Percentiles rank a stretch among this genome's conserved stretches.
These are phyloP conservation scores for Mormyrus proboscirostris DNA, from an alignment of 2,797 vertebrate genomes.

Conservation along the genomic window DNA sequence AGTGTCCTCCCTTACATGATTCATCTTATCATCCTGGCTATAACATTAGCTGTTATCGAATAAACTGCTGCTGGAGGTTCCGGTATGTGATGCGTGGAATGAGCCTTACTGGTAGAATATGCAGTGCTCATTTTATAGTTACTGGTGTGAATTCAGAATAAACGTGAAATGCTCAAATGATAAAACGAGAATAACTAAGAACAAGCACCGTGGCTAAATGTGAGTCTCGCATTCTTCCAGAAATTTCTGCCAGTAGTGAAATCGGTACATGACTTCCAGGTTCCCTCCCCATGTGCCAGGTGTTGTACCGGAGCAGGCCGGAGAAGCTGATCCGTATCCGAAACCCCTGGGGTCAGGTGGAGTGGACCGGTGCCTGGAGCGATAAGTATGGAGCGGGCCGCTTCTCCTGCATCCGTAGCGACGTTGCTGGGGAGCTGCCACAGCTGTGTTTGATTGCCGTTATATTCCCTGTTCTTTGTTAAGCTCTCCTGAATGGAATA, in stretches of 20 bases:
- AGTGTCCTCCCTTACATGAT: neutral
- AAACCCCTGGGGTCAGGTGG: conserved; percentile 87
- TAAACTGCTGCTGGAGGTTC: neutral
- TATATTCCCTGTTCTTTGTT: neutral
- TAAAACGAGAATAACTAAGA: neutral
- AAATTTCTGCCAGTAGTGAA: neutral
- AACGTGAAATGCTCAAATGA: neutral
- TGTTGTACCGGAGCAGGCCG: conserved; percentile 55
- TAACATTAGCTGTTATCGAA: neutral
- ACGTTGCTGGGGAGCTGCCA: neutral
- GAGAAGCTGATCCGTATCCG: conserved; percentile 76
- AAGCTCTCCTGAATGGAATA: conserved; percentile 79
- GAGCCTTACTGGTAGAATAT: neutral
- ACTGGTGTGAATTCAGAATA: neutral
- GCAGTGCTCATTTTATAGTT: neutral
- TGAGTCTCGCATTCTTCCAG: neutral
- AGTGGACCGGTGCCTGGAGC: conserved; percentile 92
- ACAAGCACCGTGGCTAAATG: neutral
- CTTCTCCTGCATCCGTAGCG: neutral
- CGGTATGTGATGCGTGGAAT: neutral
- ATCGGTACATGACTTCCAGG: neutral
- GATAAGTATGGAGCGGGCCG: conserved; percentile 62
- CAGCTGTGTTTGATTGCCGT: neutral
- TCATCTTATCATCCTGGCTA: neutral
- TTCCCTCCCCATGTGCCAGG: conserved; percentile 45